Evolutionary conservation across 2,113 vertebrate genomes (phyloP).

Genomic region (Otolemur garnettii): DNA sequence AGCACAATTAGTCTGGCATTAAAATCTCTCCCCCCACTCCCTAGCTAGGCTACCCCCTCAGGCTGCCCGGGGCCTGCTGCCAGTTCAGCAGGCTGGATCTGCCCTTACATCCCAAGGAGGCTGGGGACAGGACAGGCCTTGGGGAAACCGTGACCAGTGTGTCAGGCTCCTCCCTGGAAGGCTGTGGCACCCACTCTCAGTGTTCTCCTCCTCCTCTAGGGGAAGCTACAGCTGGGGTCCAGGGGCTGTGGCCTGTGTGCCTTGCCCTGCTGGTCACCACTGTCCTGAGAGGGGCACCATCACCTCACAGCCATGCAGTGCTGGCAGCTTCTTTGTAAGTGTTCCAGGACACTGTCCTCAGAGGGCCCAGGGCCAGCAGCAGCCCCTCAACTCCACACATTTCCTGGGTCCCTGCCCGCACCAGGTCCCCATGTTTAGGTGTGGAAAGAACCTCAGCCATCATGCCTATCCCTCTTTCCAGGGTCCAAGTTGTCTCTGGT

Average conservation of each 20-base stretch:
- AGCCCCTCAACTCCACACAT: background rate
- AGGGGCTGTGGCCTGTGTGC: conserved; percentile 89
- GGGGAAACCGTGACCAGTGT: background rate
- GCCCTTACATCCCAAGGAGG: background rate
- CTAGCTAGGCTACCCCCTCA: rapidly evolving
- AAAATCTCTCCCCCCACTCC: background rate
- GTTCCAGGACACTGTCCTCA: background rate
- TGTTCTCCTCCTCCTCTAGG: conserved; percentile 81
- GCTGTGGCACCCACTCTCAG: background rate
- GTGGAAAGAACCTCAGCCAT: background rate
- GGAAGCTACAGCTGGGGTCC: conserved; percentile 88
- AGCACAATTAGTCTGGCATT: background rate
- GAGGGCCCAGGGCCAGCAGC: background rate
- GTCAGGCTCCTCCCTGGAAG: background rate
- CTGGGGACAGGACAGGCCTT: background rate
- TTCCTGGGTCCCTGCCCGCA: background rate
- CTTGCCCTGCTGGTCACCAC: conserved; percentile 91
- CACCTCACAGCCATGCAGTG: conserved; percentile 88
- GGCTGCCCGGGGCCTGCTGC: background rate
- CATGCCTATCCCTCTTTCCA: conserved; percentile 66
- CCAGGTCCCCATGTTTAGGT: background rate
- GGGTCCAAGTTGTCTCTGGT: conserved; percentile 87
- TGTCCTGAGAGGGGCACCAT: conserved; percentile 91
- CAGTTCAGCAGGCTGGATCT: too few relatives aligned
- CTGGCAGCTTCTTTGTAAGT: conserved; percentile 95